Percentiles rank a stretch among this genome's conserved stretches.
Conservation (phyloP, 2,888 invertebrate species). For the Theretra japonica region DNA sequence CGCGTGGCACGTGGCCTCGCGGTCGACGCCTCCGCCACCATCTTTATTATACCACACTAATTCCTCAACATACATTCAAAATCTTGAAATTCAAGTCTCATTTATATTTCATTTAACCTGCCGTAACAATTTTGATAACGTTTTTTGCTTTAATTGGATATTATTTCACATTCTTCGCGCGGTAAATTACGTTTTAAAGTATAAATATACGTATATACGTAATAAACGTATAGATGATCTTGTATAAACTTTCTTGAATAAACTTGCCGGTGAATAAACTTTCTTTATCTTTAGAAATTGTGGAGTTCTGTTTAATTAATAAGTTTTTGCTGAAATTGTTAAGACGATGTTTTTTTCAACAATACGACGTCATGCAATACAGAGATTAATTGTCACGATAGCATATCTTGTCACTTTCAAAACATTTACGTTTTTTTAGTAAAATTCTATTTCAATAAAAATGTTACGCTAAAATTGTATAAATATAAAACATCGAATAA, state of each 20-base stretch:
- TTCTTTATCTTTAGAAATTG: conserved; percentile 16
- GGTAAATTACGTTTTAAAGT: not conserved
- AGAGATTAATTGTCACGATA: conserved; percentile 10
- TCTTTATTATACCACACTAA: conserved; percentile 28
- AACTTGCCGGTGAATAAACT: conserved; percentile 1
- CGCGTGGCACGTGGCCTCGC: conserved; percentile 62
- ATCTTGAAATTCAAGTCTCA: not conserved
- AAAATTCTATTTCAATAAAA: too few species aligned
- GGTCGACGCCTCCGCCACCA: conserved; percentile 61
- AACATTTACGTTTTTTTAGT: not conserved
- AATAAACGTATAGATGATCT: conserved; percentile 11
- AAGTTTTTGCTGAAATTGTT: conserved; percentile 14
- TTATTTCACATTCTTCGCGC: not conserved
- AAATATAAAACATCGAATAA: too few species aligned
- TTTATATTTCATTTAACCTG: not conserved
- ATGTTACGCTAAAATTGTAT: not conserved
- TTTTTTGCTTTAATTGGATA: conserved; percentile 10
- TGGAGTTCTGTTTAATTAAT: conserved; percentile 9
- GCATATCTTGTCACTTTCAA: not conserved
- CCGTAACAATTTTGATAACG: not conserved
- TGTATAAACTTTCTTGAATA: not conserved
- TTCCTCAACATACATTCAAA: not conserved
- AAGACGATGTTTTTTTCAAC: not conserved
- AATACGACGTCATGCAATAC: conserved; percentile 14
- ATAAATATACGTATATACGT: too few species aligned